Conservation (phyloP, 2,113 vertebrate species). For the Lophura nycthemera region DNA sequence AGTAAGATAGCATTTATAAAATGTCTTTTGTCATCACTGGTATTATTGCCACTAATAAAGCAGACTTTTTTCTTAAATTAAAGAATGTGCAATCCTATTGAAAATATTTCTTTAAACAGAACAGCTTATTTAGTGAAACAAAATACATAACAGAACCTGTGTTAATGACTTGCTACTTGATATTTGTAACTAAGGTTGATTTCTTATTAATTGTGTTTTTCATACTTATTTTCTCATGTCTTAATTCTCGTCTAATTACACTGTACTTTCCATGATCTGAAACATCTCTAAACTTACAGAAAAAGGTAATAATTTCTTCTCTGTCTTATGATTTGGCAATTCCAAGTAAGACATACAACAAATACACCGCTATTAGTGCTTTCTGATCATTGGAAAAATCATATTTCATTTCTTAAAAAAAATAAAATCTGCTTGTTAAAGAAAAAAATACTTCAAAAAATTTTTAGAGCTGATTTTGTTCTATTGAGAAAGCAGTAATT, state of each 20-base stretch:
- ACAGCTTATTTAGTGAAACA: neutral
- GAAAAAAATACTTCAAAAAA: neutral
- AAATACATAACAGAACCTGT: neutral
- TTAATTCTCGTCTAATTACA: neutral
- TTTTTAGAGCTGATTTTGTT: neutral
- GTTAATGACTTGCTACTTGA: neutral
- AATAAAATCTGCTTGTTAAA: neutral
- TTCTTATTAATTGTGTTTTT: neutral
- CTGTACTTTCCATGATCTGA: neutral
- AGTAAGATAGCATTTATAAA: neutral
- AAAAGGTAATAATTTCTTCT: neutral
- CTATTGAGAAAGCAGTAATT: neutral
- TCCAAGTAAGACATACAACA: neutral
- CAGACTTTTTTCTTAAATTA: neutral
- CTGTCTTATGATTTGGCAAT: neutral
- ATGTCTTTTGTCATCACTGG: neutral
- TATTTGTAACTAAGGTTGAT: neutral
- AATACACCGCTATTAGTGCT: neutral
- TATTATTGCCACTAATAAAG: neutral
- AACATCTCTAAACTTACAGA: neutral
- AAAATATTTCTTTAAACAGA: neutral
- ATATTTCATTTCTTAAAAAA: neutral
- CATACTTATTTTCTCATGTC: neutral
- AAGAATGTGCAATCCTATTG: neutral
- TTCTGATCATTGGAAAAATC: neutral